Conservation (phyloP, 2,797 vertebrate species). For the Gallinago stenura region DNA sequence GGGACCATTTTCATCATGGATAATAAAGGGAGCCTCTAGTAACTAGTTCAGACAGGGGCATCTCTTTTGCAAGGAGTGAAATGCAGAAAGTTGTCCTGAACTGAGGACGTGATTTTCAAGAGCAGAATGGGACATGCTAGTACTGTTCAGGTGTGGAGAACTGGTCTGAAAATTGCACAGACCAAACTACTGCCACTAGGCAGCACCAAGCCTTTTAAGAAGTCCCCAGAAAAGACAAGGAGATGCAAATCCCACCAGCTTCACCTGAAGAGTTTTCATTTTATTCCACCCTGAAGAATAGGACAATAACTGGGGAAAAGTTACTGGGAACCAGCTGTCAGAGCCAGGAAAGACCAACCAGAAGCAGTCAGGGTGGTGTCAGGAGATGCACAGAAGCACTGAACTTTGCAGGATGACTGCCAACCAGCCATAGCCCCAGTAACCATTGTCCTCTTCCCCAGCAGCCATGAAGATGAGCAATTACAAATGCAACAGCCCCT, state of each 20-base stretch:
- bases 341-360: not conserved
- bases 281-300: not conserved
- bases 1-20: not conserved
- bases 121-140: accelerated
- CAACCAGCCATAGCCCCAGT: not conserved
- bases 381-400: not conserved
- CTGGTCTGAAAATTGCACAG: not conserved
- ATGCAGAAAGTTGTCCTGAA: not conserved
- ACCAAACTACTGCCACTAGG: not conserved
- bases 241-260: not conserved
- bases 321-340: not conserved
- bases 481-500: not conserved
- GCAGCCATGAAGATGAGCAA: not conserved
- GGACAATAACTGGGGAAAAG: not conserved
- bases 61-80: not conserved
- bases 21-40: not conserved
- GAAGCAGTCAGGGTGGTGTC: not conserved
- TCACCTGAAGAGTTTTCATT: not conserved
- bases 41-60: not conserved
- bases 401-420: not conserved
- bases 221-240: not conserved
- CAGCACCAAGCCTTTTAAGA: not conserved
- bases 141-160: not conserved
- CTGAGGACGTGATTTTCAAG: not conserved
- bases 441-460: not conserved